Percentiles rank a stretch among this genome's conserved stretches.
These are phyloP conservation scores for Bothrops jararaca DNA, from an alignment of 2,113 vertebrate genomes.

Conservation along the genomic window DNA sequence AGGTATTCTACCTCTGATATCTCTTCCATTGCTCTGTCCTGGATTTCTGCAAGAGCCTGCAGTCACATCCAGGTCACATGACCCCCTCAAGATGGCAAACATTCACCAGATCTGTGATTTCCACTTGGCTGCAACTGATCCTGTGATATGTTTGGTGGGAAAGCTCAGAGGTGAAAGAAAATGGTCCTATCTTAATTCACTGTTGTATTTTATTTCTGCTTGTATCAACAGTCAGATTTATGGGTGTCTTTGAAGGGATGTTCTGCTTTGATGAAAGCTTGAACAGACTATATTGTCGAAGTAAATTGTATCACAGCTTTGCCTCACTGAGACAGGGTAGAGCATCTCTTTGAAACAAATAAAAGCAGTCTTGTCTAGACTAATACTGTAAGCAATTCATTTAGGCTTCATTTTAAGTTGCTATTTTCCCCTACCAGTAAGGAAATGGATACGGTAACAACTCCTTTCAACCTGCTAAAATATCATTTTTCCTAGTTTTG, in stretches of 20 bases:
- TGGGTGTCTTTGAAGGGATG: background rate
- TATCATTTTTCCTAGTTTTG: conserved; percentile 61
- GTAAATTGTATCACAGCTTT: background rate
- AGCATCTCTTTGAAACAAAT: background rate
- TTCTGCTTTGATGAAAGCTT: background rate
- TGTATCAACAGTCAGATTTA: background rate
- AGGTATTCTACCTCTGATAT: conserved; percentile 7
- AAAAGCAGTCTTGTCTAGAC: background rate
- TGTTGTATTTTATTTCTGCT: background rate
- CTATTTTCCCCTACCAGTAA: background rate
- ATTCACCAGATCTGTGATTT: background rate
- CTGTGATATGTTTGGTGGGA: background rate
- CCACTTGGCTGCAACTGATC: background rate
- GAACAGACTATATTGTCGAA: background rate
- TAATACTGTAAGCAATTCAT: background rate
- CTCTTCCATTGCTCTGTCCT: conserved; percentile 33
- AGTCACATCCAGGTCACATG: background rate
- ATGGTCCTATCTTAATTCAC: background rate
- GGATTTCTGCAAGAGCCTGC: background rate
- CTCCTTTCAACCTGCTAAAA: conserved; percentile 77
- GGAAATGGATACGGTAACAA: conserved; percentile 43
- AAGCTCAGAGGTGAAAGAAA: background rate
- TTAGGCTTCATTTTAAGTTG: conserved; percentile 17
- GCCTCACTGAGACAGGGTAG: background rate
- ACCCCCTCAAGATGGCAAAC: background rate